These are phyloP conservation scores for Hassar affinis DNA, from an alignment of 2,113 vertebrate species.

Conservation along the genomic window DNA sequence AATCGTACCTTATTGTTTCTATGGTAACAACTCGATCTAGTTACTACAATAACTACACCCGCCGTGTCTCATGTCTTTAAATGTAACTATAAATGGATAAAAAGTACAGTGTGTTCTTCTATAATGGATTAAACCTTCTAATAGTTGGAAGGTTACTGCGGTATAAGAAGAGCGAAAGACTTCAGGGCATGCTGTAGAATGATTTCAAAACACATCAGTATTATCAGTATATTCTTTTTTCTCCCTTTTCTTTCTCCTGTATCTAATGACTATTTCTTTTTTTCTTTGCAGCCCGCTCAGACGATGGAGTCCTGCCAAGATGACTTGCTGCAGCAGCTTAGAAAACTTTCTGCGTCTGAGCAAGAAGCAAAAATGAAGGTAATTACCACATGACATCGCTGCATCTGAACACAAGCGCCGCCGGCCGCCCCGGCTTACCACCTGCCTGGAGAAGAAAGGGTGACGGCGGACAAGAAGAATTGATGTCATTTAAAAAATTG, in stretches of 20 bases:
- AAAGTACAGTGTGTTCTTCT: not conserved
- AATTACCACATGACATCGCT: constrained; percentile 35
- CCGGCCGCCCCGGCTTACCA: constrained; percentile 47
- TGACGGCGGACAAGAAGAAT: not conserved
- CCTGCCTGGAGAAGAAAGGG: not conserved
- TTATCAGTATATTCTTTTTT: too few relatives aligned
- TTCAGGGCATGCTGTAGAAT: not conserved
- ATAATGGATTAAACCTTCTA: not conserved
- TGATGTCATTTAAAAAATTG: not conserved
- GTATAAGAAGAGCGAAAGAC: not conserved
- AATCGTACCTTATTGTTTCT: not conserved
- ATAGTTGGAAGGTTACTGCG: not conserved
- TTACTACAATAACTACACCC: not conserved
- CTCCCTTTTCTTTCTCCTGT: not conserved
- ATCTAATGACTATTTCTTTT: too few relatives aligned
- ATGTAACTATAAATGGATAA: not conserved
- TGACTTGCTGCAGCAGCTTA: constrained; percentile 40
- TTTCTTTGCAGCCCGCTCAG: constrained; percentile 12
- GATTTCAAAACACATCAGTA: too few relatives aligned
- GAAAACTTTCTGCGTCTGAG: constrained; percentile 54
- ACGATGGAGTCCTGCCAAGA: constrained; percentile 42
- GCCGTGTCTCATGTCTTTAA: not conserved
- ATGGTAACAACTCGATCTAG: not conserved
- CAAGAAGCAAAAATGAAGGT: constrained; percentile 58
- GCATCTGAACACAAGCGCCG: constrained; percentile 36